These are phyloP conservation scores for Camponotus fellah DNA, from an alignment of 2,888 invertebrate species.

Conservation along the genomic window DNA sequence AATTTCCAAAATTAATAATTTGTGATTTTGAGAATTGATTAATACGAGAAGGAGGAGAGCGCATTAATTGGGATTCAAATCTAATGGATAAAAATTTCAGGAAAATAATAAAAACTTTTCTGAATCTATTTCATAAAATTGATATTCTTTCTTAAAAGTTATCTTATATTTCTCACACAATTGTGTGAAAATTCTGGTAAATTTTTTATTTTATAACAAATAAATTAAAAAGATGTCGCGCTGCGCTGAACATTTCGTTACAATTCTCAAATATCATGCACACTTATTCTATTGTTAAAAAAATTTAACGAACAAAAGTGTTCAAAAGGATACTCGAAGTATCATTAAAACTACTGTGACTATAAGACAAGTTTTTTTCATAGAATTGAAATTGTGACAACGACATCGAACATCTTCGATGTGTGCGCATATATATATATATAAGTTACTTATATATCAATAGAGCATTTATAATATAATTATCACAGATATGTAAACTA, in stretches of 20 bases:
- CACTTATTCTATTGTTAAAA: conserved; percentile 32
- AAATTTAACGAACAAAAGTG: conserved; percentile 33
- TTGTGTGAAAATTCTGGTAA: conserved; percentile 21
- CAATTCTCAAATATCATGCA: conserved; percentile 24
- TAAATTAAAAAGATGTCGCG: conserved; percentile 49
- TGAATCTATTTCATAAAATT: conserved; percentile 28
- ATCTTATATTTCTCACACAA: conserved; percentile 18
- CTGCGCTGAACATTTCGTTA: conserved; percentile 23
- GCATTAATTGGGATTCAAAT: not conserved
- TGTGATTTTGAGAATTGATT: not conserved
- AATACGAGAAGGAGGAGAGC: not conserved
- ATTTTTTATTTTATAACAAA: conserved; percentile 45
- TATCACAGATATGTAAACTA: conserved; percentile 86
- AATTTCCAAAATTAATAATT: not conserved
- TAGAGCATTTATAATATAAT: conserved; percentile 81
- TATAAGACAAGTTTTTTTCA: conserved; percentile 17
- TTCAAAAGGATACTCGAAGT: conserved; percentile 6
- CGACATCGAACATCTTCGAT: conserved; percentile 38
- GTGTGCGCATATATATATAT: conserved; percentile 30
- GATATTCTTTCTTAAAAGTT: conserved; percentile 42
- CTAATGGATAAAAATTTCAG: not conserved
- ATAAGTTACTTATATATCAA: conserved; percentile 81
- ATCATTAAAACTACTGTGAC: conserved; percentile 14
- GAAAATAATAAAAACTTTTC: not conserved
- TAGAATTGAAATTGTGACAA: conserved; percentile 20